phyloP scores from a whole-genome alignment of 92 coral and sea anemone genomes.

The Nematostella vectensis region DNA sequence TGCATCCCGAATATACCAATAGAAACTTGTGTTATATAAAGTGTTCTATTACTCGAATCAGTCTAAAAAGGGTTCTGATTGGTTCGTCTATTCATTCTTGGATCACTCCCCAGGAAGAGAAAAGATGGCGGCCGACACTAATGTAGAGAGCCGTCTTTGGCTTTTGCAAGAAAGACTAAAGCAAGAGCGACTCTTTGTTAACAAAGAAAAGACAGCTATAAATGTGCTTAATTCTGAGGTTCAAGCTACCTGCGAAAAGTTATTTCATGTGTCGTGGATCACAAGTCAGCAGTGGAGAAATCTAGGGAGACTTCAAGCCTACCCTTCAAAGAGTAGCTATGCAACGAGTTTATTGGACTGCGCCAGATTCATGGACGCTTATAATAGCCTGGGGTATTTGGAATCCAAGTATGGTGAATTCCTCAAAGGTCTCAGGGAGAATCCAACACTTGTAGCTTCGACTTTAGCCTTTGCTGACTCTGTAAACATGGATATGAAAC shows the following conservation, averaged over 20 bases:
- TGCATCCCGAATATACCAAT: background rate
- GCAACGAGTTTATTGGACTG: slow-evolving; percentile 69
- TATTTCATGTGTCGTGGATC: slow-evolving; percentile 87
- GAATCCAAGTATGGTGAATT: slow-evolving; percentile 96
- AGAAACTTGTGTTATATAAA: background rate
- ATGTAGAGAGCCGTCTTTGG: slow-evolving; percentile 47
- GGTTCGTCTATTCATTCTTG: slow-evolving; percentile 2
- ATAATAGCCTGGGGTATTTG: slow-evolving; percentile 58
- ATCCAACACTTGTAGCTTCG: slow-evolving; percentile 70
- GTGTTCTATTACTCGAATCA: background rate
- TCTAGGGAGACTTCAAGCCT: slow-evolving; percentile 65
- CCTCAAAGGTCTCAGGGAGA: slow-evolving; percentile 69
- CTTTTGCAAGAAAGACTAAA: slow-evolving; percentile 74
- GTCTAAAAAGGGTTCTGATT: slow-evolving; percentile 5
- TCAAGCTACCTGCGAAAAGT: slow-evolving; percentile 72
- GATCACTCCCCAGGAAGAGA: background rate
- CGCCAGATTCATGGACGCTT: slow-evolving; percentile 81
- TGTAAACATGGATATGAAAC: slow-evolving; percentile 66
- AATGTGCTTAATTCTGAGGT: slow-evolving; percentile 56
- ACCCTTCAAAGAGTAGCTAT: slow-evolving; percentile 82
- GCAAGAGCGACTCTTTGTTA: slow-evolving; percentile 78
- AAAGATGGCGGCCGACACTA: slow-evolving; percentile 71
- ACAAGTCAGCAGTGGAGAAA: slow-evolving; percentile 90
- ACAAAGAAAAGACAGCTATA: slow-evolving; percentile 68
- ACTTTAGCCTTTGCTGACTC: slow-evolving; percentile 67